Percentiles rank a stretch among this genome's conserved stretches.
Conservation (phyloP, 92 coral and sea anemone species). For the Galaxea fascicularis region DNA sequence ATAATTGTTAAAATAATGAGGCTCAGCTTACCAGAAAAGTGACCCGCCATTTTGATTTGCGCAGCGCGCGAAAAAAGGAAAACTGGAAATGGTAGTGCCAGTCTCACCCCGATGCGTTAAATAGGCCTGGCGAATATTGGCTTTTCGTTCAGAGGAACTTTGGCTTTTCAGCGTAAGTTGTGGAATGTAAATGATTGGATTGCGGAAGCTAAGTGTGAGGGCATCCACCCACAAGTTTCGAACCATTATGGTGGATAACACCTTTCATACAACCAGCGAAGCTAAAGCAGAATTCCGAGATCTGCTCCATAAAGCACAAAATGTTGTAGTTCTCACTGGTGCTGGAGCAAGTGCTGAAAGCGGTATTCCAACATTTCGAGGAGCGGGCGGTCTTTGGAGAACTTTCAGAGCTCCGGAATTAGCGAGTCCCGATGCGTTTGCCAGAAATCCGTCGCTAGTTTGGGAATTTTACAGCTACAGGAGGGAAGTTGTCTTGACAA, state of each 20-base stretch:
- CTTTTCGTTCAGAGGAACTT: not conserved
- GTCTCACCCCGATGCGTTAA: slow-evolving; percentile 4
- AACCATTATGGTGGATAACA: slow-evolving; percentile 32
- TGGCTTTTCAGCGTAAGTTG: not conserved
- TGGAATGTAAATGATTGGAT: slow-evolving; percentile 1
- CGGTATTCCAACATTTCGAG: slow-evolving; percentile 98
- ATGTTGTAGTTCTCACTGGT: slow-evolving; percentile 85
- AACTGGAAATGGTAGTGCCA: slow-evolving; percentile 36
- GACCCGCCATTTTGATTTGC: slow-evolving; percentile 95
- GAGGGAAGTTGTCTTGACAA: slow-evolving; percentile 87
- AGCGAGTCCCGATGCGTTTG: slow-evolving; percentile 85
- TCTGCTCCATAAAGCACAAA: slow-evolving; percentile 73
- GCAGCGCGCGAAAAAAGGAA: slow-evolving; percentile 1
- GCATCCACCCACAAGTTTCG: not conserved
- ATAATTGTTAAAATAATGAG: not conserved
- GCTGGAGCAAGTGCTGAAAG: slow-evolving; percentile 99
- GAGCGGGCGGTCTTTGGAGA: slow-evolving; percentile 97
- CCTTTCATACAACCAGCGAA: slow-evolving; percentile 63
- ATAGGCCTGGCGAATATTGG: slow-evolving; percentile 6
- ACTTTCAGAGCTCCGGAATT: slow-evolving; percentile 86
- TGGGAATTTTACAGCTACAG: slow-evolving; percentile 99
- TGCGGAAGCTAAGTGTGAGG: slow-evolving; percentile 29
- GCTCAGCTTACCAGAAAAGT: slow-evolving; percentile 86
- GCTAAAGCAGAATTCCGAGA: slow-evolving; percentile 77
- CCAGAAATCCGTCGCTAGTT: slow-evolving; percentile 88